phyloP scores from a whole-genome alignment of 2,113 vertebrate species.

The Psittacula cyanocephala region DNA sequence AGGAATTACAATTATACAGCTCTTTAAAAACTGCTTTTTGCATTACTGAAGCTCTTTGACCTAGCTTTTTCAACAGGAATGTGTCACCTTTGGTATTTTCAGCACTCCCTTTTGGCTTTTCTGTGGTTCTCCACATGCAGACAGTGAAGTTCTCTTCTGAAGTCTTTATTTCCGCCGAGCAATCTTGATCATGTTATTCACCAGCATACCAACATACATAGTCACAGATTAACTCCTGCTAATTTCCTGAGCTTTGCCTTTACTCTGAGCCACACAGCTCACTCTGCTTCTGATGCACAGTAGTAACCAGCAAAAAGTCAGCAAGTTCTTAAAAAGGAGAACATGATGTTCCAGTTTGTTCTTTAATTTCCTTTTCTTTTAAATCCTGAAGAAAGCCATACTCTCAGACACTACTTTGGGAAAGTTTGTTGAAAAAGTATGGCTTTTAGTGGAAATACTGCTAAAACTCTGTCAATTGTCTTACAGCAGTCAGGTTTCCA shows the following conservation, averaged over 20 bases:
- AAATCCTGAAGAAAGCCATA: not conserved
- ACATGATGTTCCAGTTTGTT: fast-evolving
- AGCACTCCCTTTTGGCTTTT: not conserved
- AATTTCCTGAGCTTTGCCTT: not conserved
- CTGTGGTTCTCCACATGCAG: constrained; percentile 51
- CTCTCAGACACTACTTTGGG: not conserved
- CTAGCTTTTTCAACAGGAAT: not conserved
- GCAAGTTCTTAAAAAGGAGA: not conserved
- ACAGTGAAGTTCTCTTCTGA: constrained; percentile 11
- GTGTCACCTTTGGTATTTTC: not conserved
- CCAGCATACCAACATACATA: constrained; percentile 38
- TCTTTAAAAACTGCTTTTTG: not conserved
- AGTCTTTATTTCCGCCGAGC: constrained; percentile 43
- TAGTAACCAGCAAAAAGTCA: not conserved
- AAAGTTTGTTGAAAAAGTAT: not conserved
- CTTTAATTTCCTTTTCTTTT: not conserved
- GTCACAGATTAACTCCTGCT: constrained; percentile 30
- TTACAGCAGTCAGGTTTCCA: not conserved
- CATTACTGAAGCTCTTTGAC: not conserved
- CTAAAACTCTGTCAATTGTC: not conserved
- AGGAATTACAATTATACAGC: not conserved
- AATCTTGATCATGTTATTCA: constrained; percentile 30
- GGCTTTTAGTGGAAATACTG: not conserved
- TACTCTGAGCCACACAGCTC: not conserved
- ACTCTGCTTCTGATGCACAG: not conserved